Evolutionary conservation across 2,113 vertebrate species (phyloP).

Genomic region (Rhinogobius similis): DNA sequence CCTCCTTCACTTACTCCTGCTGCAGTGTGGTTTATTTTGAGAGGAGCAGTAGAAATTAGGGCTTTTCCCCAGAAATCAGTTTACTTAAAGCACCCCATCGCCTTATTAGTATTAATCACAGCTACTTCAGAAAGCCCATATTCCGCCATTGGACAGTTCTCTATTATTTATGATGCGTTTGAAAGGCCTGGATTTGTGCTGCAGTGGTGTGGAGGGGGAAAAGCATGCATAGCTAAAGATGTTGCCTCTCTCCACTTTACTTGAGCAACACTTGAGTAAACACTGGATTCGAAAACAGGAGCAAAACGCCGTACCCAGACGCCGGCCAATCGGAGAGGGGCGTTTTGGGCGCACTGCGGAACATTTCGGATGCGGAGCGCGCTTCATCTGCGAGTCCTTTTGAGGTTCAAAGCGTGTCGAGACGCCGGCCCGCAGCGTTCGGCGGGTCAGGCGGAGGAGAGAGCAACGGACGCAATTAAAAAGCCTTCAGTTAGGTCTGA

Average conservation of each 20-base stretch:
- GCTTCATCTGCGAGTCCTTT: slow-evolving; percentile 66
- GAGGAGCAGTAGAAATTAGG: slow-evolving; percentile 12
- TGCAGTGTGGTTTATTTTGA: slow-evolving; percentile 27
- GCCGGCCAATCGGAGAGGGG: slow-evolving; percentile 25
- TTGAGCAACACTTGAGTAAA: slow-evolving; percentile 66
- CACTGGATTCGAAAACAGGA: slow-evolving; percentile 56
- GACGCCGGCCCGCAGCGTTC: slow-evolving; percentile 27
- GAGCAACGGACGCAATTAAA: slow-evolving; percentile 48
- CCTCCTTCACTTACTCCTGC: slow-evolving; percentile 3
- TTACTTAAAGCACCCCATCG: slow-evolving; percentile 65
- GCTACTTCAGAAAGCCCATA: slow-evolving; percentile 77
- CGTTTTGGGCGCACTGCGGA: slow-evolving; percentile 25
- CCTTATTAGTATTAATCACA: slow-evolving; percentile 82
- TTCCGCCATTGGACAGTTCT: slow-evolving; percentile 76
- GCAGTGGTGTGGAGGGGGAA: slow-evolving; percentile 14
- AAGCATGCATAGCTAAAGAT: slow-evolving; percentile 67
- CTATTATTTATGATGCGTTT: slow-evolving; percentile 78
- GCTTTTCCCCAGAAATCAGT: slow-evolving; percentile 65
- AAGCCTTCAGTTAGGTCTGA: slow-evolving; percentile 56
- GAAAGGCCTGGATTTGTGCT: slow-evolving; percentile 61
- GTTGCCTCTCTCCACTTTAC: slow-evolving; percentile 66
- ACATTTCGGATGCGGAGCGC: slow-evolving; percentile 50
- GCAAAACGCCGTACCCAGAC: slow-evolving; percentile 62
- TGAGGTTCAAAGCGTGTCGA: slow-evolving; percentile 49
- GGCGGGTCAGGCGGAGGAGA: slow-evolving; percentile 42